phyloP scores from a whole-genome alignment of 2,797 vertebrate genomes.

The Urosaurus nigricauda region DNA sequence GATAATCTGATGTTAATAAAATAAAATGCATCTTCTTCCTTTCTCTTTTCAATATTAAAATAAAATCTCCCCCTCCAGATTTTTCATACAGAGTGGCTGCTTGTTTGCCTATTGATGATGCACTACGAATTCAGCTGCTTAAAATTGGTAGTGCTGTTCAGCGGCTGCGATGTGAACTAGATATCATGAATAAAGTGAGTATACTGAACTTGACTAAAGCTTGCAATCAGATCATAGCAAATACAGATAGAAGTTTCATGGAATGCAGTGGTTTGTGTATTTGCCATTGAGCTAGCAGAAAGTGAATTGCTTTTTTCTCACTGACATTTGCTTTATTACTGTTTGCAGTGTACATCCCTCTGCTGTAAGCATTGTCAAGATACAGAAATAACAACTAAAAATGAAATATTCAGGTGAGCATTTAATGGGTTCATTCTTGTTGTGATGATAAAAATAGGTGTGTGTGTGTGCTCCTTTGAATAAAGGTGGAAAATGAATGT shows the following conservation, averaged over 20 bases:
- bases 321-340: conserved; percentile 43
- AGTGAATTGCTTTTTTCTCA: neutral
- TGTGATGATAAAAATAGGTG: neutral
- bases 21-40: neutral
- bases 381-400: conserved; percentile 98
- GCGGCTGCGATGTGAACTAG: conserved; percentile 94
- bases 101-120: conserved; percentile 96
- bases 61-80: conserved; percentile 79
- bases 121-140: conserved; percentile 91
- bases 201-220: neutral
- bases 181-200: conserved; percentile 97
- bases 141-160: conserved; percentile 97
- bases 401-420: conserved; percentile 97
- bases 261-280: neutral
- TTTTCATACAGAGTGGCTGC: conserved; percentile 98
- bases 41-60: conserved; percentile 43
- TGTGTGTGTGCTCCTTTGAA: neutral
- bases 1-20: neutral
- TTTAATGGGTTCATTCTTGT: conserved; percentile 19
- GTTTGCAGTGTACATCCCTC: conserved; percentile 92
- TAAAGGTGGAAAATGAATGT: neutral
- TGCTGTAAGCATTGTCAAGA: conserved; percentile 98
- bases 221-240: rapidly evolving
- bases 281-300: neutral
- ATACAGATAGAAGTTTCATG: neutral